Base-by-base conservation (phyloP, 2,888 invertebrate genomes). In the Phortica magna region DNA sequence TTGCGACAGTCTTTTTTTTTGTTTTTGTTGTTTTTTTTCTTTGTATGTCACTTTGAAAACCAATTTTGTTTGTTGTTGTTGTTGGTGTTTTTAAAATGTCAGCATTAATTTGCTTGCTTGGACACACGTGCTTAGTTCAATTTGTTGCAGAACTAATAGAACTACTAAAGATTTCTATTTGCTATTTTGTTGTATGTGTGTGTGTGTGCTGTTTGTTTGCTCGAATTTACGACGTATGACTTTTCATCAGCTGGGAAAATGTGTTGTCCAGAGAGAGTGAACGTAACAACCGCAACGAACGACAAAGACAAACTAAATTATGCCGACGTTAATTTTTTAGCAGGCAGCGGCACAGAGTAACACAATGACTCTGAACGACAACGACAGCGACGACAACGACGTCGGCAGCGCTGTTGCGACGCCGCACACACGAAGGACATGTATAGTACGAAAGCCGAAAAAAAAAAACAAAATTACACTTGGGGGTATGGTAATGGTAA, bases 261-360 rank as follows among this genome's bases (percentile, higher is more conserved):
- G 59, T 64, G 48, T 17, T 74, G 67, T 74, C 53, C 59, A 53
- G 68, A 75, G 75, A 75, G 75, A 75, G 75, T 82, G 78, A 80
- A 83, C 82, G 89, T 88, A 85, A 85, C 90, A 83, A 89, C 82
- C 89, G 80, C 86, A 85, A 83, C 88, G 88, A 89, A 84, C 84
- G 89, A 84, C 89, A 83, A 88, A 88, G 85, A 84, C 88, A 84
- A 88, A 90, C 90, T 90, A 87, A 90, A 88, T 87, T 82, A 87
- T 83, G 82, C 80, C 89, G 85, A 89, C 83, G 88, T 84, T 87
- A 84, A 87, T 85, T 88, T 84, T 84, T 83, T 85, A 83, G 83
- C 83, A 84, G 80, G 83, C 88, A 78, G 76, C 65, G 61, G 43
- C 68, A 14, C 12, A 14, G 42, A 68, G 12, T 42, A 14, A 39